Evolutionary conservation across 1,140 invertebrate species (phyloP), one percentile per base, ranked within the genome.

Genomic region (Trachymyrmex cornetzi): DNA sequence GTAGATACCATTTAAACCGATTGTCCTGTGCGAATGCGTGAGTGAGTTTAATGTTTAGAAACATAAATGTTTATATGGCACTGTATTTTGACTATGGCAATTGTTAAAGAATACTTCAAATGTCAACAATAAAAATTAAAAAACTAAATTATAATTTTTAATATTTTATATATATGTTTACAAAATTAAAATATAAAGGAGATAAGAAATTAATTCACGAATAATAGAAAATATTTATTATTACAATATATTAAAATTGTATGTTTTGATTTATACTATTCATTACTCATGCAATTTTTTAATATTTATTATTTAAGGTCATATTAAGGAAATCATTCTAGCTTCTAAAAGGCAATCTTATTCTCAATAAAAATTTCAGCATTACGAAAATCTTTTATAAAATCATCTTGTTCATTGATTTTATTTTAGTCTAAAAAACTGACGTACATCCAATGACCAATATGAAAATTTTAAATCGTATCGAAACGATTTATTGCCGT

Each of bases 1-100:
- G 80, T 59, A 71, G 77, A 82, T 64, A 77, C 87, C 85, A 71
- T 87, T 88, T 88, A 87, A 88, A 88, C 24, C 50, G 85, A 77
- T 77, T 22, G 77, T 85, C 30, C 44, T 44, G 11, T 22, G 22
- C 5, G 27, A 77, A 77, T 64, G 57, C 27, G 27, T 77, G 48
- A 27, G 44, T 77, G 24, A 85, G 34, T 30, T 63, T 53, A 57
- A 24, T 7, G 30, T 50, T 44, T 57, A 38, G 7, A 75, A 44
- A 61, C 34, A 30, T 44, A 30, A 19, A 22, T 30, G 48, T 24
- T 64, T 59, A 72, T 27, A 53, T 14, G 50, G n/a, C 55, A 48
- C 11, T 12, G 3, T 30, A 34, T 44, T 22, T 30, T 44, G 48
- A 16, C 44, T 3, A 53, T 1, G 4, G 27, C 9, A 30, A 75